Base-by-base conservation (phyloP, 2,113 vertebrate species). In the Oreochromis tanganicae region DNA sequence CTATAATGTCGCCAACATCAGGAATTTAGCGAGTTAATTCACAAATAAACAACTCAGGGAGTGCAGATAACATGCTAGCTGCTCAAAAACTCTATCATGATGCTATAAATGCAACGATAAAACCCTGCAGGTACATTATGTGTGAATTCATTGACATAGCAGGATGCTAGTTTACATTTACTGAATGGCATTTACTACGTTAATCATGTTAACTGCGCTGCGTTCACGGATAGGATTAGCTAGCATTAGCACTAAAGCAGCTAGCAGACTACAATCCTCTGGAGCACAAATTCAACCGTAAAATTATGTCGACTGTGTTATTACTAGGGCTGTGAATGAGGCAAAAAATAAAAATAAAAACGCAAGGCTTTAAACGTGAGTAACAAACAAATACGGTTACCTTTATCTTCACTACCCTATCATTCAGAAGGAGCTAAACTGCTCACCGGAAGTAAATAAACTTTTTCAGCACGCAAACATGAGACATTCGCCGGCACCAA, bases 381-480 rank as follows among this genome's bases (percentile, higher is more conserved):
- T 2, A 75, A 3, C 63, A 83, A 36, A 80, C 34, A 46, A 5
- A 2, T 3, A n/a, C 2, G 6, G 6, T 92, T 94, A 94, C 92
- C 93, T 89, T 90, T 81, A 80, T 83, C 38, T 80, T 10, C 55
- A 57, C 86, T 87, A 92, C 46, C 84, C 87, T 82, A 85, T 85
- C 91, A 93, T 89, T 24, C 88, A 87, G 57, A 16, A 36, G 16
- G 17, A 32, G 9, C 21, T 82, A 86, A 84, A 90, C 75, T 61
- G 21, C 80, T 81, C 43, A 61, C 92, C 92, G 95, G 94, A 96
- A 94, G 91, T 93, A 92, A 91, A 95, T 78, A 84, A 90, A 88
- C 73, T 41, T 86, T 85, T 84, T 82, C 54, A 17, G 10, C 6
- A 19, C 10, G 61, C 78, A 81, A 34, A 75, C 48, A 4, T 8